These are phyloP conservation scores for Panthera uncia DNA, from an alignment of 2,113 vertebrate genomes.

Conservation along the genomic window DNA sequence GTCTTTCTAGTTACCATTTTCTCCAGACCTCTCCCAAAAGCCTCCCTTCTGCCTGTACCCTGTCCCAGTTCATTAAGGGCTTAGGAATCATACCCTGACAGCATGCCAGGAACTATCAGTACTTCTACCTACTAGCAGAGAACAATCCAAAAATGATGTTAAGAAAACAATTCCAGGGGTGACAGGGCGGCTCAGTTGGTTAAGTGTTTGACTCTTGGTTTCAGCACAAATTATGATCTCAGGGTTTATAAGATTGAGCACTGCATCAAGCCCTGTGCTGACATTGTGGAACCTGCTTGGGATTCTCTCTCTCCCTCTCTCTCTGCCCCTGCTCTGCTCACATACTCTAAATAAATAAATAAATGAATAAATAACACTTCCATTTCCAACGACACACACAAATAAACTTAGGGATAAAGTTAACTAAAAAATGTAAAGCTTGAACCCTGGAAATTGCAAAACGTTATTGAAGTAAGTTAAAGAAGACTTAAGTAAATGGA, in stretches of 20 bases:
- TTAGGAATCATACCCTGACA: neutral
- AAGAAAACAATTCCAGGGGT: neutral
- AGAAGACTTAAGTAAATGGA: neutral
- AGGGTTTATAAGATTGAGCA: too few species aligned
- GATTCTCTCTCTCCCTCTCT: too few species aligned
- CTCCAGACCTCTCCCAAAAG: neutral
- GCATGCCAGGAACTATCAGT: neutral
- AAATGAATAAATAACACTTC: too few species aligned
- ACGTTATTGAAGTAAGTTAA: neutral
- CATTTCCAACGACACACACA: neutral
- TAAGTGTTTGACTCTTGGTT: too few species aligned
- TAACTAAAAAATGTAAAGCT: neutral
- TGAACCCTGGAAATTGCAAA: neutral
- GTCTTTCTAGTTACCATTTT: neutral
- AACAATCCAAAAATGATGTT: neutral
- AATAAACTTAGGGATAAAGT: neutral
- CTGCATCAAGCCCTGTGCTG: too few species aligned
- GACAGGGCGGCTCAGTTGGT: too few species aligned
- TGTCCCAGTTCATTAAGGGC: neutral
- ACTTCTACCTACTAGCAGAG: too few species aligned
- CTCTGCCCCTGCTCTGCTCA: too few species aligned
- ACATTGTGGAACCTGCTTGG: too few species aligned
- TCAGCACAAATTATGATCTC: too few species aligned
- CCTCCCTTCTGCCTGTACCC: neutral
- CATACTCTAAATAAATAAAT: neutral